Percentiles rank a stretch among this genome's conserved stretches.
Conservation (phyloP, 2,888 invertebrate species). For the Dugesia japonica region DNA sequence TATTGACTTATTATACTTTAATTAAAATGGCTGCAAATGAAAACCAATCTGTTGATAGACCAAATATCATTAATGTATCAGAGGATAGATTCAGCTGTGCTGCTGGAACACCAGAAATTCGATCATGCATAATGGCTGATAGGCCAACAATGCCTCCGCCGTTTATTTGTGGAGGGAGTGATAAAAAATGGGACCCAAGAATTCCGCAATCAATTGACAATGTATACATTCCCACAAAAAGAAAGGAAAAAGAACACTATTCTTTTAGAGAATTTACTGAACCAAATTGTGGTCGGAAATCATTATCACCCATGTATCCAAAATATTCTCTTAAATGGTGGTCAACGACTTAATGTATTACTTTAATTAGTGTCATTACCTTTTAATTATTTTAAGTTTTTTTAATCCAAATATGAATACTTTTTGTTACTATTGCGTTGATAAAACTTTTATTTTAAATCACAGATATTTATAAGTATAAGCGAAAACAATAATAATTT, state of each 20-base stretch:
- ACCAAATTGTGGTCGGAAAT: background rate
- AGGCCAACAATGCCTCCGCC: background rate
- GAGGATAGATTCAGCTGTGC: background rate
- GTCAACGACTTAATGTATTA: background rate
- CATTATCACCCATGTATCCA: background rate
- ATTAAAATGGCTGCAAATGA: background rate
- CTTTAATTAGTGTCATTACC: no score
- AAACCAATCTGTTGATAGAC: background rate
- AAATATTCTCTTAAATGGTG: background rate
- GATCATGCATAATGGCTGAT: background rate
- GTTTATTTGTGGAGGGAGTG: background rate
- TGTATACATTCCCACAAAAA: background rate
- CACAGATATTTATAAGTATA: no score
- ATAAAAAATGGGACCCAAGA: background rate
- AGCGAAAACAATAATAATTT: no score
- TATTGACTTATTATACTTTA: no score
- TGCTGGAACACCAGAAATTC: background rate
- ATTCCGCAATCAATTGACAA: conserved; percentile 1
- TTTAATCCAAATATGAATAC: no score
- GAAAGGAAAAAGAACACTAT: background rate
- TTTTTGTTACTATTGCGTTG: no score
- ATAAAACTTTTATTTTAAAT: no score
- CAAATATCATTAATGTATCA: background rate
- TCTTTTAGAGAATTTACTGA: background rate
- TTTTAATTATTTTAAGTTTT: no score